Conservation (phyloP, 2,888 invertebrate genomes). For the Nephrotoma flavescens region DNA sequence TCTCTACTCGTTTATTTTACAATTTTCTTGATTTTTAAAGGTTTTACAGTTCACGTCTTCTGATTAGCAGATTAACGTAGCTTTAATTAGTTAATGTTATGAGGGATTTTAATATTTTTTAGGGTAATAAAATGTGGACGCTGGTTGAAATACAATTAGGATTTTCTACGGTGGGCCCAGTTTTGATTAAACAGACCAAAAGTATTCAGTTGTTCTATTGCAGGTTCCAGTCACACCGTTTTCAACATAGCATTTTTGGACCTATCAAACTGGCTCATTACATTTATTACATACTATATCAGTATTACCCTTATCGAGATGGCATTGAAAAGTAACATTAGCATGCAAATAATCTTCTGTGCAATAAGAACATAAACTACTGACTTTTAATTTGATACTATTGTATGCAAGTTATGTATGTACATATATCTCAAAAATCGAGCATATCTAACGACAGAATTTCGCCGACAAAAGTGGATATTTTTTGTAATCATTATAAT, state of each 20-base stretch:
- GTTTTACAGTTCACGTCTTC: background rate
- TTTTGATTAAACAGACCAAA: too few relatives aligned
- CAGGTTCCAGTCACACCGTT: too few relatives aligned
- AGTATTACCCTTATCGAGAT: too few relatives aligned
- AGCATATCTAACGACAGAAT: background rate
- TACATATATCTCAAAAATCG: background rate
- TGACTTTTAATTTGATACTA: background rate
- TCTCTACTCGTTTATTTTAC: background rate
- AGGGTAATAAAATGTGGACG: too few relatives aligned
- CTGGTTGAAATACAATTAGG: too few relatives aligned
- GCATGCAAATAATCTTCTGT: background rate
- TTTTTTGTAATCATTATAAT: background rate
- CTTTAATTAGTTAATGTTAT: background rate
- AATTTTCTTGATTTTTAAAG: background rate
- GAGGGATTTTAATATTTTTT: background rate
- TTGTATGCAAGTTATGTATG: background rate
- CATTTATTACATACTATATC: too few relatives aligned
- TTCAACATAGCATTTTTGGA: too few relatives aligned
- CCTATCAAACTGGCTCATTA: too few relatives aligned
- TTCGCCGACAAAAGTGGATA: background rate
- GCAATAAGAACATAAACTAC: background rate
- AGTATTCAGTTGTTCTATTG: too few relatives aligned
- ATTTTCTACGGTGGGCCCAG: too few relatives aligned
- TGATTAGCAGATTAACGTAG: background rate
- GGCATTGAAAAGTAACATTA: too few relatives aligned